A percentile compares a stretch with the other conserved stretches of the same genome.
phyloP scores from a whole-genome alignment of 2,797 vertebrate genomes.

The Acipenser ruthenus region DNA sequence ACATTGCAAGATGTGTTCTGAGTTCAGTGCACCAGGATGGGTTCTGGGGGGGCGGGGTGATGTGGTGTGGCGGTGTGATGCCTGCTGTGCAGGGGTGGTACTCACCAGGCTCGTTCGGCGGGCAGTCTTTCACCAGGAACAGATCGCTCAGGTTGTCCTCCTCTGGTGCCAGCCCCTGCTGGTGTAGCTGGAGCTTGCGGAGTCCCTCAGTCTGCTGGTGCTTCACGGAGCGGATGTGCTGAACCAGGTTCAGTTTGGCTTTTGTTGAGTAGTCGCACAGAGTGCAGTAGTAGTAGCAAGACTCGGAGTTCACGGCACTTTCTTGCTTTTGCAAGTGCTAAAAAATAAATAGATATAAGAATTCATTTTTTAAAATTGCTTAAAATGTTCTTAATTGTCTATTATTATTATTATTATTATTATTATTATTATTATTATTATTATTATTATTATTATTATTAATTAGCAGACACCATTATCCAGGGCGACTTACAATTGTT shows the following conservation, averaged over 20 bases:
- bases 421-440: no score
- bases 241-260: constrained; percentile 94
- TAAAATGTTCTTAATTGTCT: no score
- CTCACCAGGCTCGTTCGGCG: constrained; percentile 75
- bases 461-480: no score
- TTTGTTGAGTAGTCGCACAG: constrained; percentile 96
- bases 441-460: no score
- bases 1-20: constrained; percentile 80
- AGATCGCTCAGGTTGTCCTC: constrained; percentile 87
- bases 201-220: constrained; percentile 96
- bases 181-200: constrained; percentile 92
- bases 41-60: not conserved
- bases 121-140: constrained; percentile 91
- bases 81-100: constrained; percentile 24
- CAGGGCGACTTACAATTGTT: no score
- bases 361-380: no score
- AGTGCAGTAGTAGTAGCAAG: constrained; percentile 89
- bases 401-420: no score
- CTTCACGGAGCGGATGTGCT: constrained; percentile 89
- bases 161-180: constrained; percentile 82
- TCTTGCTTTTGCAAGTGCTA: constrained; percentile 98
- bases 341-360: constrained; percentile 20
- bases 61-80: constrained; percentile 24
- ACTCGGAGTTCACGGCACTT: constrained; percentile 71
- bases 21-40: constrained; percentile 61